Conservation (phyloP, 2,888 invertebrate genomes). For the Phanerotoma sp. region DNA sequence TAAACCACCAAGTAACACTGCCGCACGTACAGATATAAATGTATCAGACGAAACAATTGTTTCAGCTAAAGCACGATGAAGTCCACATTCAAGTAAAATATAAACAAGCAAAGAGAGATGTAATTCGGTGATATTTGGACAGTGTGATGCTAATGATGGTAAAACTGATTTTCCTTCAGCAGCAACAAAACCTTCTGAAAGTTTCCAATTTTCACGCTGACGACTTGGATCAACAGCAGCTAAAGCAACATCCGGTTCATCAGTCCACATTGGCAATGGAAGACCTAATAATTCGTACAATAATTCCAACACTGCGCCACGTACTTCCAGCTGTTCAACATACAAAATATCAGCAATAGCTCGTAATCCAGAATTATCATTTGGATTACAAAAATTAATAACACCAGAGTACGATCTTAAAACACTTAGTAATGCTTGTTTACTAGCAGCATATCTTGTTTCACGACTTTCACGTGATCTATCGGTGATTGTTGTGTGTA, state of each 20-base stretch:
- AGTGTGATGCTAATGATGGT: conserved; percentile 80
- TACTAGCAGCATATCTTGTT: conserved; percentile 80
- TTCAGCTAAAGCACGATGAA: conserved; percentile 87
- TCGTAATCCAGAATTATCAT: conserved; percentile 71
- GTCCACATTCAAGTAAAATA: conserved; percentile 82
- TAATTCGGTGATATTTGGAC: conserved; percentile 88
- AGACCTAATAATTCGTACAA: conserved; percentile 87
- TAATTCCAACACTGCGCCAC: conserved; percentile 90
- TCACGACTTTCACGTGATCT: conserved; percentile 64
- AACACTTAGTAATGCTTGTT: conserved; percentile 79
- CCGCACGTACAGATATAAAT: conserved; percentile 87
- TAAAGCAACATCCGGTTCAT: conserved; percentile 85
- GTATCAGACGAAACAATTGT: conserved; percentile 88
- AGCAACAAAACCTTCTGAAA: conserved; percentile 93
- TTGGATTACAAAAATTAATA: conserved; percentile 82
- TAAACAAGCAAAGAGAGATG: conserved; percentile 87
- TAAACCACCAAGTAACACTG: conserved; percentile 84
- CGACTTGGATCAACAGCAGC: conserved; percentile 79
- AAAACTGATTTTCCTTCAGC: conserved; percentile 85
- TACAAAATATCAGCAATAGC: conserved; percentile 80
- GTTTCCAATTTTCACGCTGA: conserved; percentile 77
- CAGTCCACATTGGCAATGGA: conserved; percentile 89
- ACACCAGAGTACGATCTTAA: conserved; percentile 91
- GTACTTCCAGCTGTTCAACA: conserved; percentile 84
- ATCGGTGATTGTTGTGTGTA: conserved; percentile 61